A percentile compares a stretch with the other conserved stretches of the same genome.
Evolutionary conservation across 2,113 vertebrate genomes (phyloP).

Genomic region (Baryphthengus martii): DNA sequence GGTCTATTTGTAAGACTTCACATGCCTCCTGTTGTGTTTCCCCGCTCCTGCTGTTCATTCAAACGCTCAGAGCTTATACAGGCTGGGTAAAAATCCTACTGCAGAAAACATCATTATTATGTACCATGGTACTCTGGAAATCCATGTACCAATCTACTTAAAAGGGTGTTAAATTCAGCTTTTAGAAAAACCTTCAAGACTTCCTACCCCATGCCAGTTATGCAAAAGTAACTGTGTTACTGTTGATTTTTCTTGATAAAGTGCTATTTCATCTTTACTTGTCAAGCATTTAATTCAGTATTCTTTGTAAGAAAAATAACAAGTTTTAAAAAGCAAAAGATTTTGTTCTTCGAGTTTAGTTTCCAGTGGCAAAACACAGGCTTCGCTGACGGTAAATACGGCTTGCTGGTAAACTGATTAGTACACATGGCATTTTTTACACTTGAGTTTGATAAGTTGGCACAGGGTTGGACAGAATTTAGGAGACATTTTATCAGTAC

Average conservation of each 20-base stretch:
- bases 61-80: neutral
- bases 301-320: neutral
- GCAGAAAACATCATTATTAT: neutral
- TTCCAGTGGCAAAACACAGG: neutral
- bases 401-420: neutral
- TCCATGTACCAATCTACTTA: neutral
- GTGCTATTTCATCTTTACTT: neutral
- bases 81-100: neutral
- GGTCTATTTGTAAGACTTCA: neutral
- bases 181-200: conserved; percentile 8
- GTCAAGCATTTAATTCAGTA: neutral
- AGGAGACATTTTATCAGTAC: neutral
- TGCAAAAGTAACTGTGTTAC: neutral
- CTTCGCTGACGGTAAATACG: neutral
- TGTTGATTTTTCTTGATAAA: neutral
- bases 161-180: neutral
- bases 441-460: neutral
- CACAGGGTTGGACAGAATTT: neutral
- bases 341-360: neutral
- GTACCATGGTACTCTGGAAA: neutral
- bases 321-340: neutral
- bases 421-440: neutral
- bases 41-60: neutral
- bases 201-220: neutral
- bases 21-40: neutral